These are phyloP conservation scores for Otolemur crassicaudatus DNA, from an alignment of 2,797 vertebrate species.

Conservation along the genomic window DNA sequence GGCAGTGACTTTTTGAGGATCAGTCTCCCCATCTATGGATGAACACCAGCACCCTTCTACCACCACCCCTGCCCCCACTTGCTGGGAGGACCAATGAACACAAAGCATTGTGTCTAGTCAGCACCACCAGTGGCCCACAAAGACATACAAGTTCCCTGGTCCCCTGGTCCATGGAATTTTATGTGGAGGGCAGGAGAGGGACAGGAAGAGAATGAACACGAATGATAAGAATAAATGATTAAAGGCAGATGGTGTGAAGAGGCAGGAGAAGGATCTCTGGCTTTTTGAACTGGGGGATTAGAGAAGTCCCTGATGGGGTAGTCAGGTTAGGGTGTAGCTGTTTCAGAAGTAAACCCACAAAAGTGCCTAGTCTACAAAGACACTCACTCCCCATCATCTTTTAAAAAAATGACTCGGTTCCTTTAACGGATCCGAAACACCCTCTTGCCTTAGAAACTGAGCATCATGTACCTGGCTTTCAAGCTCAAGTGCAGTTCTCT, in stretches of 20 bases:
- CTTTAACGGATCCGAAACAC: not conserved
- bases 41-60: too few species aligned
- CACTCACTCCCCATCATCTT: not conserved
- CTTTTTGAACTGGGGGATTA: not conserved
- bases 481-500: not conserved
- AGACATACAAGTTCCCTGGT: not conserved
- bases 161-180: fast-evolving
- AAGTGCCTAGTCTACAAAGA: not conserved
- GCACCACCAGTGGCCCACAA: not conserved
- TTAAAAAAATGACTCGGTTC: not conserved
- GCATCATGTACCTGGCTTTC: not conserved
- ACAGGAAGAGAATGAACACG: not conserved
- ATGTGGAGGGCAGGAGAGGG: not conserved
- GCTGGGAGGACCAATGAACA: not conserved
- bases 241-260: not conserved
- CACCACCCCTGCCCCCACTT: not conserved
- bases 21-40: not conserved
- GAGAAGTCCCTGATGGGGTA: not conserved
- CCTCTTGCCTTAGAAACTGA: not conserved
- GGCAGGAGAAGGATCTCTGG: not conserved
- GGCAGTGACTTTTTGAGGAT: not conserved
- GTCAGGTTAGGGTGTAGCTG: not conserved
- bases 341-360: not conserved
- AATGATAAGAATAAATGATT: not conserved
- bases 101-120: not conserved